Evolutionary conservation across 2,888 invertebrate genomes (phyloP).

Genomic region (Rhogogaster chlorosoma): DNA sequence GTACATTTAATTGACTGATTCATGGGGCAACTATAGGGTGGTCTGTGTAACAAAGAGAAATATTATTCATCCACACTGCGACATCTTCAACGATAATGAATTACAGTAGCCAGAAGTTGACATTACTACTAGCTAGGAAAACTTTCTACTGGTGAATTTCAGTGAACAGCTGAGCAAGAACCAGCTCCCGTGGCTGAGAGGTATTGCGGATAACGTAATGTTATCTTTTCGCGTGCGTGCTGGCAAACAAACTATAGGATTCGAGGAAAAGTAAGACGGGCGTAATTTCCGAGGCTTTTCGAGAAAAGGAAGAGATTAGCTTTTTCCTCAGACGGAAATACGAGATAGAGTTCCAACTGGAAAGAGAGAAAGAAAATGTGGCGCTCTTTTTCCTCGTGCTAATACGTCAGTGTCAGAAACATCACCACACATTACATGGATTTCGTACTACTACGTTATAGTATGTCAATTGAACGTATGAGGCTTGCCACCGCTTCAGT

Average conservation of each 20-base stretch:
- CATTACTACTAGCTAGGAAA: not conserved
- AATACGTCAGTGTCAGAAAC: constrained; percentile 63
- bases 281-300: constrained; percentile 18
- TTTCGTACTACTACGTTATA: constrained; percentile 47
- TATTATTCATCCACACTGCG: not conserved
- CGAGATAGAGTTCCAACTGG: not conserved
- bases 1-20: not conserved
- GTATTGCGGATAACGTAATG: not conserved
- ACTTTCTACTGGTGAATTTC: constrained; percentile 24
- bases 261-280: not conserved
- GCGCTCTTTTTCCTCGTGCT: constrained; percentile 49
- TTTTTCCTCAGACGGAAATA: not conserved
- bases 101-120: not conserved
- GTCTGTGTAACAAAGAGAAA: not conserved
- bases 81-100: not conserved
- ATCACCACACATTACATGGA: constrained; percentile 57
- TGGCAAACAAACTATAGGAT: constrained; percentile 11
- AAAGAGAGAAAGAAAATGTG: constrained; percentile 27
- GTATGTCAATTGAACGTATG: constrained; percentile 29
- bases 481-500: constrained; percentile 16
- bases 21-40: not conserved
- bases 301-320: constrained; percentile 29
- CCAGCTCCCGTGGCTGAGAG: not conserved
- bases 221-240: constrained; percentile 6
- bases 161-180: not conserved